These are phyloP conservation scores for Atta texana DNA, from an alignment of 1,140 invertebrate species.

Conservation along the genomic window DNA sequence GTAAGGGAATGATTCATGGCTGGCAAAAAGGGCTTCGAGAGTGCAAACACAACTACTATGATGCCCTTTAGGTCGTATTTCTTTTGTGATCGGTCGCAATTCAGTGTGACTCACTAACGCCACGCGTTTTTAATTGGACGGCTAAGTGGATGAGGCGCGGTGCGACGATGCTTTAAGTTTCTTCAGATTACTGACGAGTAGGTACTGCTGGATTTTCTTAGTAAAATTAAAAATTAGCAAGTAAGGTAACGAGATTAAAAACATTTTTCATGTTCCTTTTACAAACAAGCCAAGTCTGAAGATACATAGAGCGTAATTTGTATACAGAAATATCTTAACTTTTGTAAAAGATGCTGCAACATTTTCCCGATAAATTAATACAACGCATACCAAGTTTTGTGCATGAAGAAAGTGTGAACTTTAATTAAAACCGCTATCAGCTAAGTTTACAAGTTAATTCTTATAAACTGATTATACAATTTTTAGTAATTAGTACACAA, in stretches of 20 bases:
- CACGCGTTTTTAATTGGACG: conserved; percentile 49
- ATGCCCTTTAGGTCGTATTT: conserved; percentile 60
- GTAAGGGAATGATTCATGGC: conserved; percentile 70
- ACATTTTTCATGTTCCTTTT: background rate
- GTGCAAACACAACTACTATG: conserved; percentile 20
- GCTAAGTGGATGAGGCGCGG: background rate
- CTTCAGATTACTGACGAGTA: background rate
- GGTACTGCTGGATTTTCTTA: background rate
- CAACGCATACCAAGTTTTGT: conserved; percentile 17
- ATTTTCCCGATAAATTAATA: background rate
- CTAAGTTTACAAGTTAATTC: conserved; percentile 12
- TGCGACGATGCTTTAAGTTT: background rate
- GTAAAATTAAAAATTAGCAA: conserved; percentile 15
- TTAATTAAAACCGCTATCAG: conserved; percentile 29
- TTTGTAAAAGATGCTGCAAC: background rate
- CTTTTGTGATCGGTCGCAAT: conserved; percentile 38
- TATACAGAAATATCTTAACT: conserved; percentile 4
- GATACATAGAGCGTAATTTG: background rate
- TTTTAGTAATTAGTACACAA: conserved; percentile 1
- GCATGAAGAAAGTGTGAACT: conserved; percentile 19
- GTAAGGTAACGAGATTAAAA: background rate
- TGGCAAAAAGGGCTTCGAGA: conserved; percentile 54
- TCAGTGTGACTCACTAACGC: conserved; percentile 40
- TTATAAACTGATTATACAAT: background rate
- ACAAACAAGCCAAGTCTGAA: background rate